Base-by-base conservation (phyloP, 2,797 vertebrate genomes). In the Rousettus madagascariensis region DNA sequence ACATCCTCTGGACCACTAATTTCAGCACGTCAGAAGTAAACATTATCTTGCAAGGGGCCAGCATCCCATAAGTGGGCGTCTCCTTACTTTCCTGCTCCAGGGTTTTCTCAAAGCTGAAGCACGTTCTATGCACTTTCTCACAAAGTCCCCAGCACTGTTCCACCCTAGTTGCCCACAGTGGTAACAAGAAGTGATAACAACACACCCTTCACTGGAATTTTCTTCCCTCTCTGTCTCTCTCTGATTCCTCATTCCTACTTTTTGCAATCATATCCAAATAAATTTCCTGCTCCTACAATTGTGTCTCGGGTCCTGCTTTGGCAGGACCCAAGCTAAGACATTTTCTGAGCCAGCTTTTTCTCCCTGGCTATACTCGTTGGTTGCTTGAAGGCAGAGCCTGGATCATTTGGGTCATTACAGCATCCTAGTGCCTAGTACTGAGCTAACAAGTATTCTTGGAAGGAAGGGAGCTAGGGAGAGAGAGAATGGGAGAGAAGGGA, bases 141-240 rank as follows among this genome's bases (percentile, higher is more conserved):
- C 46, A 30, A 38, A 55, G 9, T 16, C 20, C 38, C 13, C 57
- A 26, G 43, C 1, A 0, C 6, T 0, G 0, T 6, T 3, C 28
- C 10, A 0, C 20, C 12, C n/a, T 9, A 3, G 5, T 4, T 6
- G 8, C 16, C 49, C 26, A 3, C 8, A 20, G 55, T 3, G 28
- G 41, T 5, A 22, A 30, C 9, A 19, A 41, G 79, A 61, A 20
- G 17, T 49, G 49, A 49, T 16, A 12, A 3, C 5, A 20, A 10
- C 12, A 20, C 13, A 7, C 5, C 15, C 19, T 77, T 61, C 8
- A 0, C 7, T 43, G 61, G 38, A 30, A 51, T 22, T 16, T 2
- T 36, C 55, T 65, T 71, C 33, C 68, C 72, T 75, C 38, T 43
- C 43, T 11, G 30, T 13, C 30, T 17, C 4, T 28, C 16, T 30